These are phyloP conservation scores for Podotricha telesiphe DNA, from an alignment of 2,888 invertebrate genomes.

Conservation along the genomic window DNA sequence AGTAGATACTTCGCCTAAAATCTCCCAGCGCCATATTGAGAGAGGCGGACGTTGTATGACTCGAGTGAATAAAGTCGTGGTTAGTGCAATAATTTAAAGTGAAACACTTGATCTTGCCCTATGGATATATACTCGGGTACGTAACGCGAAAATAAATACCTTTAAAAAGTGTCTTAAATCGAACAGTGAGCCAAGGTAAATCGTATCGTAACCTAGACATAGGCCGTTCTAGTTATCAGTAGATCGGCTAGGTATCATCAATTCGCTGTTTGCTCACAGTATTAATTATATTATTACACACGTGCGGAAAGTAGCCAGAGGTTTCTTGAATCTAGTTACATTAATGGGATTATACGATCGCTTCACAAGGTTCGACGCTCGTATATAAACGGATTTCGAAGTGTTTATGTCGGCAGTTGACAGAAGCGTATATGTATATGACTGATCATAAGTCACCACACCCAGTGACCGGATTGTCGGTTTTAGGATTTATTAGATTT, in stretches of 20 bases:
- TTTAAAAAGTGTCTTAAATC: constrained; percentile 56
- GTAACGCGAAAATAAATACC: constrained; percentile 73
- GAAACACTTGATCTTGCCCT: constrained; percentile 82
- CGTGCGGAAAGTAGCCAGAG: constrained; percentile 85
- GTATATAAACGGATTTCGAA: constrained; percentile 85
- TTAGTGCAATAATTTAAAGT: constrained; percentile 83
- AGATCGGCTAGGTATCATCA: constrained; percentile 84
- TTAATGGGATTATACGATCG: constrained; percentile 89
- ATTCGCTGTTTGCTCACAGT: constrained; percentile 84
- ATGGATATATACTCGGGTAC: constrained; percentile 85
- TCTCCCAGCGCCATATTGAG: constrained; percentile 89
- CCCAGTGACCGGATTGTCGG: constrained; percentile 84
- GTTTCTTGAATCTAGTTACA: constrained; percentile 92
- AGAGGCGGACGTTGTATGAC: constrained; percentile 88
- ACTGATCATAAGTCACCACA: constrained; percentile 80
- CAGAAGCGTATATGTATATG: constrained; percentile 86
- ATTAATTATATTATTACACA: constrained; percentile 88
- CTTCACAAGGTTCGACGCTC: constrained; percentile 83
- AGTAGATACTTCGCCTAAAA: constrained; percentile 83
- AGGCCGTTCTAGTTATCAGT: constrained; percentile 86
- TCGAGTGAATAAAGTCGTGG: constrained; percentile 82
- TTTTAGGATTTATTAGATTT: constrained; percentile 79
- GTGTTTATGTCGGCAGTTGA: constrained; percentile 86
- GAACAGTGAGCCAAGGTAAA: constrained; percentile 63
- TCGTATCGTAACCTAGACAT: constrained; percentile 85